Evolutionary conservation across 1,140 invertebrate species (phyloP).

Genomic region (Aphelenchoides fujianensis): DNA sequence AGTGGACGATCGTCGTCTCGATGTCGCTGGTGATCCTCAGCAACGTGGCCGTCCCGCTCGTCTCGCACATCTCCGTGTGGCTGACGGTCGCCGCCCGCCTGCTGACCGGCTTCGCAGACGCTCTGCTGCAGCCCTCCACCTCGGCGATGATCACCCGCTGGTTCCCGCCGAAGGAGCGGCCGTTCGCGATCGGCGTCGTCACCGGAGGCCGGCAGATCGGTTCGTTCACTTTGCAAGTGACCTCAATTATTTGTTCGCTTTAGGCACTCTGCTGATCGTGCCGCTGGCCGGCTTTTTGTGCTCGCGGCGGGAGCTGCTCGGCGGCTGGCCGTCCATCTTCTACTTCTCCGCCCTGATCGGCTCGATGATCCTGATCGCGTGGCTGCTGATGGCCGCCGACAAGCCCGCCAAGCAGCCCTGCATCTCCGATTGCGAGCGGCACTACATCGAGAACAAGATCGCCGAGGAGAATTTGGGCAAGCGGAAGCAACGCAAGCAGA

Average conservation of each 20-base stretch:
- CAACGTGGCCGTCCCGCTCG: conserved; percentile 50
- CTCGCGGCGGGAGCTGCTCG: conserved; percentile 32
- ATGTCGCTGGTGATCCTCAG: conserved; percentile 50
- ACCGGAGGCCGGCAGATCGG: conserved; percentile 60
- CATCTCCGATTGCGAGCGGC: conserved; percentile 37
- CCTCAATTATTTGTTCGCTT: no score
- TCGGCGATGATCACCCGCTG: conserved; percentile 59
- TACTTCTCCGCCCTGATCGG: conserved; percentile 56
- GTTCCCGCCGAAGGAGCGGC: conserved; percentile 60
- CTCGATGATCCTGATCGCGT: conserved; percentile 49
- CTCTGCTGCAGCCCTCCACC: conserved; percentile 53
- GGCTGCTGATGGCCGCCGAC: conserved; percentile 55
- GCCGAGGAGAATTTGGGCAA: conserved; percentile 58
- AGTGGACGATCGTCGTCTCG: conserved; percentile 54
- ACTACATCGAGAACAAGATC: conserved; percentile 48
- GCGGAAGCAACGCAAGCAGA: conserved; percentile 39
- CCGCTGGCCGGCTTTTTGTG: conserved; percentile 55
- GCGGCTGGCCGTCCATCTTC: conserved; percentile 60
- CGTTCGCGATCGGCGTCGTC: conserved; percentile 58
- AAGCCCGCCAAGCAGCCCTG: conserved; percentile 62
- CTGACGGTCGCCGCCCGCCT: conserved; percentile 52
- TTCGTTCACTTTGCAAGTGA: no score
- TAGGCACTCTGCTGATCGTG: conserved; percentile 57
- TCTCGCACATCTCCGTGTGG: conserved; percentile 46
- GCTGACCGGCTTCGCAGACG: conserved; percentile 58